Evolutionary conservation across 37 sponge, comb jelly and placozoan genomes (phyloP), one percentile per base, ranked within the genome.

Genomic region (Halichondria panicea): DNA sequence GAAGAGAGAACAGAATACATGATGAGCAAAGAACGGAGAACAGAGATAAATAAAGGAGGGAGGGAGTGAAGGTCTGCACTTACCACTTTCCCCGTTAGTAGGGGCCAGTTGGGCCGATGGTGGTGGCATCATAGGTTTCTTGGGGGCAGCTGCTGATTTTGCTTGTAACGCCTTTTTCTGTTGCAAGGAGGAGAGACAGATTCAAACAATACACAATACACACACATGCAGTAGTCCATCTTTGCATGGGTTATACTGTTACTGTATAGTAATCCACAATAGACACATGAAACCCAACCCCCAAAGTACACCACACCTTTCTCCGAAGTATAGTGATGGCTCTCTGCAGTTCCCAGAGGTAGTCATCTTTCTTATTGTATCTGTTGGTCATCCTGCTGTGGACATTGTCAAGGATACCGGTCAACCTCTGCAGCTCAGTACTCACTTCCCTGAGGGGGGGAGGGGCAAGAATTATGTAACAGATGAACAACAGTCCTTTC

Each of bases 291-390:
- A 44, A 32, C 18, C 24, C 63, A 28, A n/a, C 7, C 0, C 12
- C 30, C 12, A 11, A 44, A 30, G 66, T 40, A 73, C 45, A 72
- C 66, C 55, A 0, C 37, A 91, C 92, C 84, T 79, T 82, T 79
- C 92, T 82, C 19, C 88, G 63, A 7, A 91, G 75, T 33, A 75
- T 55, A 37, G 92, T 91, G 41, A 91, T 87, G 28, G 69, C 53
- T 50, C 92, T 72, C 55, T 86, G 87, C 27, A 91, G 52, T 32
- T 82, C 87, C 92, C 92, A 91, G 5, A 79, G 55, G 61, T 78
- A 36, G 6, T 79, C 80, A 35, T 81, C 63, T 41, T 74, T 73
- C 72, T 72, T 63, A 43, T 38, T 63, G 45, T 63, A 22, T 19
- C 21, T 31, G 55, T 2, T 11, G 1, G 79, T 80, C 40, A 79